These are phyloP conservation scores for Sceliomorpha sp. DNA, from an alignment of 2,888 invertebrate genomes.

Conservation along the genomic window DNA sequence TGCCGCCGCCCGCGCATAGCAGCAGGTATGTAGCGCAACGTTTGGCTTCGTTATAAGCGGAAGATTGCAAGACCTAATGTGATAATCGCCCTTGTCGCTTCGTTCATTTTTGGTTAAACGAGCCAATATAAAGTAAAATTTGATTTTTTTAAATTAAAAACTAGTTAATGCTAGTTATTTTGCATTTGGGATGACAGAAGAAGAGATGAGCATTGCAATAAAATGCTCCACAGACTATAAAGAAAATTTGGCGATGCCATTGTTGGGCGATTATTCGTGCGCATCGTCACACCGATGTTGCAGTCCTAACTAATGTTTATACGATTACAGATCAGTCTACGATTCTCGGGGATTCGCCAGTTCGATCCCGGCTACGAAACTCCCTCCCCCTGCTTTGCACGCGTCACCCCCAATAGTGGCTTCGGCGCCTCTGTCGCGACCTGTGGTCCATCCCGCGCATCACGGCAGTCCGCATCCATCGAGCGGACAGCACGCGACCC, in stretches of 20 bases:
- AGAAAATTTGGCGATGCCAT: too few species aligned
- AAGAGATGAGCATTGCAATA: too few species aligned
- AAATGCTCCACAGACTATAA: too few species aligned
- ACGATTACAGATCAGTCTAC: slow-evolving; percentile 79
- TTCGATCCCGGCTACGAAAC: slow-evolving; percentile 67
- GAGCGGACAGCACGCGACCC: slow-evolving; percentile 59
- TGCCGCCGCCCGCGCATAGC: slow-evolving; percentile 79
- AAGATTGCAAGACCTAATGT: too few species aligned
- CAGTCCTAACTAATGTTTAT: background rate
- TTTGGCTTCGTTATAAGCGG: too few species aligned
- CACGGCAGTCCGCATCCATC: slow-evolving; percentile 62
- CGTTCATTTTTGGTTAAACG: too few species aligned
- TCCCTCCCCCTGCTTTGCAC: slow-evolving; percentile 80
- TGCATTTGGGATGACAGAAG: too few species aligned
- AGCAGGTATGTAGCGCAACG: slow-evolving; percentile 53
- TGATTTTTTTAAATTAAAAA: too few species aligned
- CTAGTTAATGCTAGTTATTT: too few species aligned
- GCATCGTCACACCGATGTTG: slow-evolving; percentile 30
- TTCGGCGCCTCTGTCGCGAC: slow-evolving; percentile 74
- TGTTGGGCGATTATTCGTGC: too few species aligned
- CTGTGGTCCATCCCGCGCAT: slow-evolving; percentile 72
- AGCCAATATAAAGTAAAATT: too few species aligned
- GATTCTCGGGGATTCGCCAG: slow-evolving; percentile 73
- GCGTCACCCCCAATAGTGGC: slow-evolving; percentile 73
- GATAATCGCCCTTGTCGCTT: too few species aligned